Evolutionary conservation across 1,140 invertebrate genomes (phyloP), one percentile per base, ranked within the genome.

Genomic region (Dendrolimus kikuchii): DNA sequence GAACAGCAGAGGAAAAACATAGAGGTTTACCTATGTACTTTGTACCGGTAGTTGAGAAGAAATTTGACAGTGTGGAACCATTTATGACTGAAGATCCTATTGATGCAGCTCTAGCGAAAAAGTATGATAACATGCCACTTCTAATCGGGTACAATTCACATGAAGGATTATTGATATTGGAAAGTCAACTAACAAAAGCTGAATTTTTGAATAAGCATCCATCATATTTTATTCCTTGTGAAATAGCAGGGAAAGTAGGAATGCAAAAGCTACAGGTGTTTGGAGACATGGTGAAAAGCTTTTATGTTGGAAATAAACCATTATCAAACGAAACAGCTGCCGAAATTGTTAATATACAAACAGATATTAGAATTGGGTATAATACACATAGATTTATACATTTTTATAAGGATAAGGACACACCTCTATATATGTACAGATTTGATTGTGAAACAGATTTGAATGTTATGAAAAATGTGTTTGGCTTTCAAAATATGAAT

Each of bases 141-240:
- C 85, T 93, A 5, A 64, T 89, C 9, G 93, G 92, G 0, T 89
- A 90, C 43, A 91, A 88, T 64, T 76, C 64, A 9, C 71, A 81
- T 7, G 92, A 94, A 82, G 89, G 90, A 8, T 62, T 90, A 7
- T 55, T 89, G 0, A 62, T 88, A 6, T 55, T 88, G 5, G 57
- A 57, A 40, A 61, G 64, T 49, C 57, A 63, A 6, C 40, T 71
- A 23, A 77, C 65, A 57, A 84, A 77, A 62, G 40, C 64, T 5
- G 61, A 78, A n/a, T 53, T 69, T 41, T 59, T 73, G n/a, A 79
- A 82, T 37, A 63, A 77, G 38, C 51, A 79, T 51, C 74, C 81
- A n/a, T 70, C 71, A 39, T 71, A 63, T 50, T 65, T 76, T 48
- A 70, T 89, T 6, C 87, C 88, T 5, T 70, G 61, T 54, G 71